A percentile compares a stretch with the other conserved stretches of the same genome.
These are phyloP conservation scores for Xenopus laevis DNA, from an alignment of 2,113 vertebrate species.

Conservation along the genomic window DNA sequence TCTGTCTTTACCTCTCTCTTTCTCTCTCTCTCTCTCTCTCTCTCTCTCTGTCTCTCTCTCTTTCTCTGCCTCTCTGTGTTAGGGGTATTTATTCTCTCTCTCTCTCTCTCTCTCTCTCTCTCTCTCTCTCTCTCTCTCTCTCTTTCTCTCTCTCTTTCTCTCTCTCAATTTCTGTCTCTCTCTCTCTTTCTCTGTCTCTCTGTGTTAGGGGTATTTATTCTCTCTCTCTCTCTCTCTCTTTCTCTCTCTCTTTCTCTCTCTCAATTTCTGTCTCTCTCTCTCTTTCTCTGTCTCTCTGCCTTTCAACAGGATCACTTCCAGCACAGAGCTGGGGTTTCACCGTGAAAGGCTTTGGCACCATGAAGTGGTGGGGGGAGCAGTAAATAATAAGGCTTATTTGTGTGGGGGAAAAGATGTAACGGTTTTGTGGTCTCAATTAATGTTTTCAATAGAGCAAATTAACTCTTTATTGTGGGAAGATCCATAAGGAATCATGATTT, in stretches of 20 bases:
- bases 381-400: background rate
- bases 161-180: too few relatives aligned
- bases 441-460: conserved; percentile 58
- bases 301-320: conserved; percentile 8
- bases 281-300: background rate
- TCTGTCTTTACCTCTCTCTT: too few relatives aligned
- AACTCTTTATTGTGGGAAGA: conserved; percentile 6
- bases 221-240: conserved; percentile 45
- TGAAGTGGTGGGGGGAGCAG: background rate
- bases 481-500: conserved; percentile 52
- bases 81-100: too few relatives aligned
- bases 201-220: conserved; percentile 20
- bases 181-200: too few relatives aligned
- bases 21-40: too few relatives aligned
- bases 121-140: too few relatives aligned
- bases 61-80: too few relatives aligned
- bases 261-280: conserved; percentile 25
- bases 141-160: too few relatives aligned
- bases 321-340: conserved; percentile 16
- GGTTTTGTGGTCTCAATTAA: conserved; percentile 38
- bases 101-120: too few relatives aligned
- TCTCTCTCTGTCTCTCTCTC: too few relatives aligned
- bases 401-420: background rate
- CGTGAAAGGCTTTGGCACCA: background rate
- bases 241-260: conserved; percentile 54